phyloP scores from a whole-genome alignment of 2,113 vertebrate species.

The Aegypius monachus region DNA sequence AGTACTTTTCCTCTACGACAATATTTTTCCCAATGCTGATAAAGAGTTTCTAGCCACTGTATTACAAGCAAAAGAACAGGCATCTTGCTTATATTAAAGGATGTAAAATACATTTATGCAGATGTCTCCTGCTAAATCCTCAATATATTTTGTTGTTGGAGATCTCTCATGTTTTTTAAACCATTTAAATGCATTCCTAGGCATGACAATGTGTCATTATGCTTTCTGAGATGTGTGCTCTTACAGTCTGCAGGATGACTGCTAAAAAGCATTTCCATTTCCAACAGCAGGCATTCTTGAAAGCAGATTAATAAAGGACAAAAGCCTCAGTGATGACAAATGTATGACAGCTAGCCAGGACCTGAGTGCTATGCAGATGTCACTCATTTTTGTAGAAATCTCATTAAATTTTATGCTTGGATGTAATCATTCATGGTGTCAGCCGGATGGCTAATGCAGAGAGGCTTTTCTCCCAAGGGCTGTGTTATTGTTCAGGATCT shows the following conservation, averaged over 20 bases:
- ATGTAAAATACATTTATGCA: not conserved
- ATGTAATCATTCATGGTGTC: slow-evolving; percentile 56
- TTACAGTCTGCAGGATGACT: slow-evolving; percentile 3
- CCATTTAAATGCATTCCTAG: not conserved
- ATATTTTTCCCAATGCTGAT: not conserved
- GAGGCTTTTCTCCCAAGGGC: not conserved
- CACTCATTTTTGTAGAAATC: slow-evolving; percentile 59
- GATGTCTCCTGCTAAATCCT: not conserved
- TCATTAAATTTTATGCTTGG: slow-evolving; percentile 54
- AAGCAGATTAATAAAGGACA: slow-evolving; percentile 53
- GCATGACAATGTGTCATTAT: slow-evolving; percentile 25
- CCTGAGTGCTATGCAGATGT: slow-evolving; percentile 48
- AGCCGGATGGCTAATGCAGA: slow-evolving; percentile 29
- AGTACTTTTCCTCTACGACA: not conserved
- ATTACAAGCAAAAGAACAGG: not conserved
- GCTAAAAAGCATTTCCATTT: slow-evolving; percentile 47
- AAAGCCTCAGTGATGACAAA: slow-evolving; percentile 38
- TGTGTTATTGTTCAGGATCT: slow-evolving; percentile 31
- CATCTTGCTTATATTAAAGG: not conserved
- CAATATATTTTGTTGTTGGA: not conserved
- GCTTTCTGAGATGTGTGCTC: not conserved
- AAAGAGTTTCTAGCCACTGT: not conserved
- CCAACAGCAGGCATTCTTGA: slow-evolving; percentile 22
- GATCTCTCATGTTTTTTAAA: slow-evolving; percentile 8
- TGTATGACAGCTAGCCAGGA: slow-evolving; percentile 36